Conservation (phyloP, 2,797 vertebrate species). For the Danio aesculapii region DNA sequence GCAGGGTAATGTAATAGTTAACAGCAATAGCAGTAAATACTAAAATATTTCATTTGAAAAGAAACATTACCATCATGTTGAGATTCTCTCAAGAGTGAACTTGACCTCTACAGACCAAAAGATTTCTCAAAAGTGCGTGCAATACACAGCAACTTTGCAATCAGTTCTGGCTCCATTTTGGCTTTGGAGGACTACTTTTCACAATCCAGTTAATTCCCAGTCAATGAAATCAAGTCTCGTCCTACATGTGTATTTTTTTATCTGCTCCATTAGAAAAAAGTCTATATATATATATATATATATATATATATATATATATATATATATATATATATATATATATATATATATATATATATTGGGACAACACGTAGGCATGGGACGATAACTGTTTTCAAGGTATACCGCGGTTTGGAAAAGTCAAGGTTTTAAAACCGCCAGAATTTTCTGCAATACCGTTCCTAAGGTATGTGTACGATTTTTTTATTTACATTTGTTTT, state of each 20-base stretch:
- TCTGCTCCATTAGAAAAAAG: not conserved
- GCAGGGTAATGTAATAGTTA: not conserved
- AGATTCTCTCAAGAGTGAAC: slow-evolving; percentile 2
- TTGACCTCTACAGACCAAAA: not conserved
- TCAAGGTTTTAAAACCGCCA: too few species aligned
- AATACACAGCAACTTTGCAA: not conserved
- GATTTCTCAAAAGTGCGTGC: not conserved
- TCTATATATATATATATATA: too few species aligned
- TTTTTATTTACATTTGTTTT: too few species aligned
- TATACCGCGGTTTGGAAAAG: too few species aligned
- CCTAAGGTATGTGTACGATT: too few species aligned
- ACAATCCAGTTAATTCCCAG: not conserved
- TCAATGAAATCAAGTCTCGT: not conserved
- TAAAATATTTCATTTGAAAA: not conserved
- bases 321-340: too few species aligned
- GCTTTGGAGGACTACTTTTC: not conserved
- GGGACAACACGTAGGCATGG: too few species aligned
- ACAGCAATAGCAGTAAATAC: not conserved
- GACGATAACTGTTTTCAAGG: too few species aligned
- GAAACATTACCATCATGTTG: not conserved
- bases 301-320: too few species aligned
- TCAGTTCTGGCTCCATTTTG: not conserved
- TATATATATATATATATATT: too few species aligned
- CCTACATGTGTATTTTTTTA: not conserved
- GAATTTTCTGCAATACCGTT: too few species aligned